A percentile compares a stretch with the other conserved stretches of the same genome.
Evolutionary conservation across 1,140 invertebrate genomes (phyloP).

Genomic region (Magallana ariakensis): DNA sequence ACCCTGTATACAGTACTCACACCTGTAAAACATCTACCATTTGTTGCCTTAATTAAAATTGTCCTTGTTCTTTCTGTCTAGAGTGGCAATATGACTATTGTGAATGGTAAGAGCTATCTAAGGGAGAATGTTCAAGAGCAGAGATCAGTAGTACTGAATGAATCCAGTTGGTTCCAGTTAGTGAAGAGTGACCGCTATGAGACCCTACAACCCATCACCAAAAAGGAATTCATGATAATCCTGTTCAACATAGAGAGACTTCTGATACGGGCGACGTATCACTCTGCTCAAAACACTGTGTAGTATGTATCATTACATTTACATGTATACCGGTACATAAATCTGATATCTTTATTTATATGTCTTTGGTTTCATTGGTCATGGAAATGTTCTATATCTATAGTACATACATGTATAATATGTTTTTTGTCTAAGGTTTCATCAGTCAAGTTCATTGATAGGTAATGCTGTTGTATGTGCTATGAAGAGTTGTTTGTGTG

Average conservation of each 20-base stretch:
- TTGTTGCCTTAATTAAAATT: too few species aligned
- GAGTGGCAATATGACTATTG: constrained; percentile 83
- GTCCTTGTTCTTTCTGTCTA: constrained; percentile 62
- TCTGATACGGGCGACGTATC: constrained; percentile 93
- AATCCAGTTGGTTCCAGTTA: constrained; percentile 79
- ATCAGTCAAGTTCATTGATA: too few species aligned
- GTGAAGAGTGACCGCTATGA: constrained; percentile 52
- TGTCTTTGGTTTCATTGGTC: too few species aligned
- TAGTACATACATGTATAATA: too few species aligned
- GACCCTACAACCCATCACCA: constrained; percentile 74
- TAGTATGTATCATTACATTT: constrained; percentile 58
- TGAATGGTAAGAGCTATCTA: constrained; percentile 85
- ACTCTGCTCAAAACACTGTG: constrained; percentile 88
- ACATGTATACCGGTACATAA: too few species aligned
- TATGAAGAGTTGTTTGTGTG: constrained; percentile 1
- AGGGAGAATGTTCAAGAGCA: constrained; percentile 84
- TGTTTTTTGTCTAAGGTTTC: too few species aligned
- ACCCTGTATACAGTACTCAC: too few species aligned
- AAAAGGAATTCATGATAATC: constrained; percentile 90
- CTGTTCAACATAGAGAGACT: constrained; percentile 89
- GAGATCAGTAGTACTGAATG: constrained; percentile 80
- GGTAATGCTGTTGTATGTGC: too few species aligned
- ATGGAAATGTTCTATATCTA: too few species aligned
- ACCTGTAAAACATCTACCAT: too few species aligned
- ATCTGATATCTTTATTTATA: too few species aligned